Conservation (phyloP, 2,113 vertebrate genomes). For the Lepisosteus oculatus region DNA sequence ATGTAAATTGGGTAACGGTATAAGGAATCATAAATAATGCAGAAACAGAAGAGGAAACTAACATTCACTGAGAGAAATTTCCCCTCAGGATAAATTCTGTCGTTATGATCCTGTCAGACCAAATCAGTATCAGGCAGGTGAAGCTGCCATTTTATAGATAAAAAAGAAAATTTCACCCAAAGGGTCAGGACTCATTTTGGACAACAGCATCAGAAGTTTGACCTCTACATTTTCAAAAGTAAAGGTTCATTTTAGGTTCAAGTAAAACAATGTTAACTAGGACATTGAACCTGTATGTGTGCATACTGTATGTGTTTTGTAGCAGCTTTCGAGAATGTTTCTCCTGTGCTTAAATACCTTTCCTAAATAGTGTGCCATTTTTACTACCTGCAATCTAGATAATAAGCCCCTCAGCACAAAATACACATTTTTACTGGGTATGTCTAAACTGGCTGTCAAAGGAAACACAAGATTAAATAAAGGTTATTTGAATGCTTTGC, state of each 20-base stretch:
- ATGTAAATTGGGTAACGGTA: no score
- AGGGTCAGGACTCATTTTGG: no score
- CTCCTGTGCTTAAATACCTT: slow-evolving; percentile 19
- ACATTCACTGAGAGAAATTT: slow-evolving; percentile 36
- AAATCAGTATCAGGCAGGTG: slow-evolving; percentile 41
- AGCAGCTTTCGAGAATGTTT: slow-evolving; percentile 4
- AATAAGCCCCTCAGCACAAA: slow-evolving; percentile 32
- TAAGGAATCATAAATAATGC: slow-evolving; percentile 42
- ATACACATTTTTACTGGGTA: slow-evolving; percentile 38
- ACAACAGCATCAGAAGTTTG: no score
- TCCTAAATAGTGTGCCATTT: slow-evolving; percentile 15
- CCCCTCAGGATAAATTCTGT: slow-evolving; percentile 28
- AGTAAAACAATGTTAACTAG: no score
- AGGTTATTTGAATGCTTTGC: slow-evolving; percentile 49
- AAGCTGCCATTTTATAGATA: not conserved
- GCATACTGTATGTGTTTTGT: no score
- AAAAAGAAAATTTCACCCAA: no score
- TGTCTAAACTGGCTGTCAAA: slow-evolving; percentile 42
- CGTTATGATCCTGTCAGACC: slow-evolving; percentile 48
- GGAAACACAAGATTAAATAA: slow-evolving; percentile 52
- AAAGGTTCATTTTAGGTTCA: no score
- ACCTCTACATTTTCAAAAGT: no score
- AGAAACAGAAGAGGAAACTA: slow-evolving; percentile 33
- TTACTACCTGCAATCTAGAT: slow-evolving; percentile 31
- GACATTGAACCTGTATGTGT: no score